These are phyloP conservation scores for Istiophorus platypterus DNA, from an alignment of 2,113 vertebrate genomes.

Conservation along the genomic window DNA sequence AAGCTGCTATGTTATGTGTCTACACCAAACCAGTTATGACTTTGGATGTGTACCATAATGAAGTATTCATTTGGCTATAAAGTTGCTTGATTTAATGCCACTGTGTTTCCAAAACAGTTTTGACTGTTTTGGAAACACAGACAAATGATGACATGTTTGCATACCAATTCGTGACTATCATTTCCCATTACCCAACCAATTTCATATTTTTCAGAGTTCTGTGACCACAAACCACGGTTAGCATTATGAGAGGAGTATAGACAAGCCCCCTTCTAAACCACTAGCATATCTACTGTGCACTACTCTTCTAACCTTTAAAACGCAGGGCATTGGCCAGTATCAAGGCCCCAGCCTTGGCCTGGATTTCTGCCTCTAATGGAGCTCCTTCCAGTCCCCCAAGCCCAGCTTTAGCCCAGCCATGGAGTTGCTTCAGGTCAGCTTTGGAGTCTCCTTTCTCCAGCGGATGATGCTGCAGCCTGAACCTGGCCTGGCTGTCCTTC, in stretches of 20 bases:
- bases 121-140: background rate
- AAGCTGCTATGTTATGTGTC: background rate
- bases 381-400: conserved; percentile 59
- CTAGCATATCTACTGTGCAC: background rate
- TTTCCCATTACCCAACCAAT: background rate
- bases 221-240: background rate
- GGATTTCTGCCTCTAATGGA: conserved; percentile 50
- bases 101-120: background rate
- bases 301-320: conserved; percentile 77
- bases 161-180: background rate
- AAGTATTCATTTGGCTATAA: conserved; percentile 8
- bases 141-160: conserved; percentile 6
- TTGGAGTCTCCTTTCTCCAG: conserved; percentile 65
- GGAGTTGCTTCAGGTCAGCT: conserved; percentile 68
- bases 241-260: background rate
- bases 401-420: conserved; percentile 69
- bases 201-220: background rate
- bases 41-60: conserved; percentile 8
- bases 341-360: conserved; percentile 65
- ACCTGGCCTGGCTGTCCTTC: conserved; percentile 59
- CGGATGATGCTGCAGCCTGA: conserved; percentile 60
- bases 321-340: conserved; percentile 69
- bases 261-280: background rate
- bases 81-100: background rate
- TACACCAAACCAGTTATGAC: conserved; percentile 9